phyloP scores from a whole-genome alignment of 2,888 invertebrate genomes.

The Aspidapion aeneum region DNA sequence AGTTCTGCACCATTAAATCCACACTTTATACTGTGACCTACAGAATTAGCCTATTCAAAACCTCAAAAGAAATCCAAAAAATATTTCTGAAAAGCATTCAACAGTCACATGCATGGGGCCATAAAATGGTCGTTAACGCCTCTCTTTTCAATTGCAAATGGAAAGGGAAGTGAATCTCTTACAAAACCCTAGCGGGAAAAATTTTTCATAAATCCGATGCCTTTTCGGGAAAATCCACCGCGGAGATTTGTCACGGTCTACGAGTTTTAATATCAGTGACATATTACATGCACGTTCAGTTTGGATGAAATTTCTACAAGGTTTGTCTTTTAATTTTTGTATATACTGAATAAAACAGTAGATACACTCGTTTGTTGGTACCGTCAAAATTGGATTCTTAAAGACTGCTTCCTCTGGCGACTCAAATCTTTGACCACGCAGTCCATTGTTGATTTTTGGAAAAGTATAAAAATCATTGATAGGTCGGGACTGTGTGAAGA shows the following conservation, averaged over 20 bases:
- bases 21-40: neutral
- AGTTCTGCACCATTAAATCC: neutral
- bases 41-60: neutral
- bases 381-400: no score
- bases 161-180: neutral
- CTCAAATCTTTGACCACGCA: no score
- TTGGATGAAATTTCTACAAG: no score
- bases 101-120: neutral
- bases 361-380: no score
- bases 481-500: no score
- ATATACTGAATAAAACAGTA: no score
- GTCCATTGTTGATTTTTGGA: no score
- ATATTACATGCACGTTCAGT: no score
- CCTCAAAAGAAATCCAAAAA: neutral
- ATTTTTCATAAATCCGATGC: neutral
- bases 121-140: neutral
- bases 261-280: neutral
- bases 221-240: neutral
- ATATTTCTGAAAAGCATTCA: neutral
- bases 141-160: neutral
- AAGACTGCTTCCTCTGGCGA: no score
- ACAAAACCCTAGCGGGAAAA: neutral
- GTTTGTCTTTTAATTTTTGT: no score
- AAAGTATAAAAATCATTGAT: no score
- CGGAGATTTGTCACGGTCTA: neutral